Base-by-base conservation (phyloP, 1,140 invertebrate genomes). In the Drosophila subobscura region DNA sequence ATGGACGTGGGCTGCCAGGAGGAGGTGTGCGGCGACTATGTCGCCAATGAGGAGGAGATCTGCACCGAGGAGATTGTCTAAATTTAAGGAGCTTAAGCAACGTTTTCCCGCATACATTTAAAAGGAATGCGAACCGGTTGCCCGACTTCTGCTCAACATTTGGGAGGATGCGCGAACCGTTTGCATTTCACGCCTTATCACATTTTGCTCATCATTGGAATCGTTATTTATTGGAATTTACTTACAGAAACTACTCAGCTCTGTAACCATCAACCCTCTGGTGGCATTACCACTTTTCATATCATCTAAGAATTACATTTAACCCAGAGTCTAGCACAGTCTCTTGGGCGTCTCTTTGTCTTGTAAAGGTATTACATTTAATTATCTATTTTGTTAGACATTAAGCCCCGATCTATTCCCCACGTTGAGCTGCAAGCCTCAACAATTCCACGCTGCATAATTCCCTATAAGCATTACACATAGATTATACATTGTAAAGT, bases 1-100 rank as follows among this genome's bases (percentile, higher is more conserved):
- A 89, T 89, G 84, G 84, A 89, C 40, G 79, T 89, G 33, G 81
- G 79, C 45, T 89, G 77, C 52, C 79, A 89, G 52, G 84, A 88
- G 60, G 85, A 89, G 37, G 85, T 89, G n/a, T 86, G 79, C 16
- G 81, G 68, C 3, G 81, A 86, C 49, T 85, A 59, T 51, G 59
- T 59, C 41, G 70, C 74, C 12, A 90, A 77, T 51, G 89, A 90
- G 37, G 89, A 91, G 50, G 89, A 90, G 61, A 80, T 90, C 29
- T 89, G 79, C 53, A 86, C 78, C 5, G 72, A 85, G 40, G 54
- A 66, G 47, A 47, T 73, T 20, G 46, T 66, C 42, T 86, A 86
- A 52, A 57, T 23, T 20, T 72, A 72, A 72, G 67, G n/a, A 45
- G 20, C 23, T 27, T 22, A 40, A 20, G 23, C 0, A 20, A 4